Conservation (phyloP, 2,113 vertebrate species). For the Nycticryphes semicollaris region DNA sequence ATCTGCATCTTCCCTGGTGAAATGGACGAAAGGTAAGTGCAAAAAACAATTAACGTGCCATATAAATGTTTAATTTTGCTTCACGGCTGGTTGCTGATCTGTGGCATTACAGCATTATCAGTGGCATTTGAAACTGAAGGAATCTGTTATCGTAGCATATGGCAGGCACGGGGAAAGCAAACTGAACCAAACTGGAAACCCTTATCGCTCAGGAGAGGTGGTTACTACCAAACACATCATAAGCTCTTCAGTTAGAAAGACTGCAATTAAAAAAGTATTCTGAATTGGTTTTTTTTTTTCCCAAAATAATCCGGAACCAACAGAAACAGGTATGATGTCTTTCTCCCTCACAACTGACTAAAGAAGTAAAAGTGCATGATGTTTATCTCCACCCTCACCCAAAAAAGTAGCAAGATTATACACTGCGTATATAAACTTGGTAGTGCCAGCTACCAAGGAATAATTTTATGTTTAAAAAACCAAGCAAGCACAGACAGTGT, state of each 20-base stretch:
- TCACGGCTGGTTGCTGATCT: slow-evolving; percentile 29
- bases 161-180: not conserved
- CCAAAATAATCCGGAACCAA: not conserved
- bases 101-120: slow-evolving; percentile 18
- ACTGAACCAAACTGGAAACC: not conserved
- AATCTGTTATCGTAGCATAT: slow-evolving; percentile 45
- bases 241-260: not conserved
- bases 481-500: not conserved
- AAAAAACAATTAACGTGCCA: slow-evolving; percentile 31
- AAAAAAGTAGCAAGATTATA: not conserved
- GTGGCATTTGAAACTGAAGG: slow-evolving; percentile 39
- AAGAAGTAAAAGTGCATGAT: not conserved
- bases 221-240: not conserved
- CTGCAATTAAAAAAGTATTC: not conserved
- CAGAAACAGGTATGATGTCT: not conserved
- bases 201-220: not conserved
- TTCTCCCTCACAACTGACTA: not conserved
- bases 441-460: not conserved
- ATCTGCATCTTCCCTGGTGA: not conserved
- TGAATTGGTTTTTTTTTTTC: not conserved
- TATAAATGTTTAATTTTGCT: slow-evolving; percentile 65
- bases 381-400: not conserved
- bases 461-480: not conserved
- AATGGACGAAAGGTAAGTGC: not conserved
- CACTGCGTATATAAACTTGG: not conserved